A percentile compares a stretch with the other conserved stretches of the same genome.
These are phyloP conservation scores for Eulacestoma nigropectus DNA, from an alignment of 2,113 vertebrate genomes.

Conservation along the genomic window DNA sequence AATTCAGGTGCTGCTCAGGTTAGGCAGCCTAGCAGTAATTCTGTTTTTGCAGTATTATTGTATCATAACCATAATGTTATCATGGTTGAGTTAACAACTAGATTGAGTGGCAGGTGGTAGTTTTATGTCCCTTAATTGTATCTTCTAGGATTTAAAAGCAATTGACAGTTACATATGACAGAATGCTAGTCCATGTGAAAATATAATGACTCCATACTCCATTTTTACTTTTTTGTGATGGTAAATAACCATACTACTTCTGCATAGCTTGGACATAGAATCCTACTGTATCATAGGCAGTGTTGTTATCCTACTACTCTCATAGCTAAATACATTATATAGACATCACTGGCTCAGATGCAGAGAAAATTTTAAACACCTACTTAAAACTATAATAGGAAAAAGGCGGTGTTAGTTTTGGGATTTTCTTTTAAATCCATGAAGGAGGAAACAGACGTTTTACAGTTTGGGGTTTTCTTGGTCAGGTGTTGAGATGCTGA, in stretches of 20 bases:
- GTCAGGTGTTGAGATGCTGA: neutral
- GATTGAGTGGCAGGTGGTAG: neutral
- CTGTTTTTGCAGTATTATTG: neutral
- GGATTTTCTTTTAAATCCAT: neutral
- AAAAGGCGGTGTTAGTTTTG: fast-evolving
- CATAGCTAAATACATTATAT: neutral
- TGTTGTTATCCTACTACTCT: neutral
- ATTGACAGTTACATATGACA: neutral
- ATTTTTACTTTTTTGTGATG: neutral
- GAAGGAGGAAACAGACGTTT: neutral
- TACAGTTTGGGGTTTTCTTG: neutral
- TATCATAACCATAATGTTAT: neutral
- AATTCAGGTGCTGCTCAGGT: neutral
- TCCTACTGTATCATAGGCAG: neutral
- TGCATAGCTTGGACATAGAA: neutral
- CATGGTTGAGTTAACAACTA: neutral
- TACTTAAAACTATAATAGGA: neutral
- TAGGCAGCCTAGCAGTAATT: neutral
- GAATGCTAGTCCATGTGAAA: neutral
- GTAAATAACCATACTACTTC: neutral
- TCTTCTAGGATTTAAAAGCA: neutral
- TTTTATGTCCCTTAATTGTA: conserved; percentile 1
- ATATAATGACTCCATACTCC: neutral
- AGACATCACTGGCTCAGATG: neutral
- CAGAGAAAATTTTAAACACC: neutral